Evolutionary conservation across 2,113 vertebrate genomes (phyloP).

Genomic region (Prionailurus viverrinus): DNA sequence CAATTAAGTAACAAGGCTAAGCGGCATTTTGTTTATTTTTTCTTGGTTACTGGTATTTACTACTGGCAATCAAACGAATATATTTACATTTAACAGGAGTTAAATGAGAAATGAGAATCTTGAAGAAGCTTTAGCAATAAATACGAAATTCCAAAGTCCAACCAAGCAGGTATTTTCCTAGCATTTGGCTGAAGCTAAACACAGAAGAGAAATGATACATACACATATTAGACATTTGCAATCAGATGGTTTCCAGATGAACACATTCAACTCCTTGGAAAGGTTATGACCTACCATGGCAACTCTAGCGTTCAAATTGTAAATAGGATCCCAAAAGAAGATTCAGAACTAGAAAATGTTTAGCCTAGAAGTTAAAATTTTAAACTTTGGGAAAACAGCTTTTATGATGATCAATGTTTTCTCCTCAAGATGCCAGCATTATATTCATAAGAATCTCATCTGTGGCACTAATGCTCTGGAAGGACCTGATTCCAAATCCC

Average conservation of each 20-base stretch:
- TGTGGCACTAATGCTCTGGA: not conserved
- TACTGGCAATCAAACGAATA: not conserved
- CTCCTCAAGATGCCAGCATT: not conserved
- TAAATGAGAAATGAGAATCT: constrained; percentile 28
- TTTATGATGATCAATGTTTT: not conserved
- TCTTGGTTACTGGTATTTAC: constrained; percentile 6
- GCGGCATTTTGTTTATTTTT: not conserved
- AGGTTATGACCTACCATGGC: too few relatives aligned
- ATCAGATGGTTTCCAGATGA: not conserved
- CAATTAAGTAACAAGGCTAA: constrained; percentile 23
- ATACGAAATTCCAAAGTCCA: not conserved
- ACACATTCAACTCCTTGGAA: not conserved
- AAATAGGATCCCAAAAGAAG: not conserved
- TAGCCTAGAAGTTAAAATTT: constrained; percentile 1
- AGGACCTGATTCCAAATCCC: not conserved
- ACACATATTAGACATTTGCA: not conserved
- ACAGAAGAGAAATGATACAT: not conserved
- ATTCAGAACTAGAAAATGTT: not conserved
- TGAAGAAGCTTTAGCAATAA: not conserved
- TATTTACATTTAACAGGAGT: not conserved
- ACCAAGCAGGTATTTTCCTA: not conserved
- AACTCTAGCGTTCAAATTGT: not conserved
- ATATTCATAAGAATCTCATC: not conserved
- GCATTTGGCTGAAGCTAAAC: not conserved
- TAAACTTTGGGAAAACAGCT: not conserved